Conservation (phyloP, 1,140 invertebrate genomes). For the Bombus impatiens region DNA sequence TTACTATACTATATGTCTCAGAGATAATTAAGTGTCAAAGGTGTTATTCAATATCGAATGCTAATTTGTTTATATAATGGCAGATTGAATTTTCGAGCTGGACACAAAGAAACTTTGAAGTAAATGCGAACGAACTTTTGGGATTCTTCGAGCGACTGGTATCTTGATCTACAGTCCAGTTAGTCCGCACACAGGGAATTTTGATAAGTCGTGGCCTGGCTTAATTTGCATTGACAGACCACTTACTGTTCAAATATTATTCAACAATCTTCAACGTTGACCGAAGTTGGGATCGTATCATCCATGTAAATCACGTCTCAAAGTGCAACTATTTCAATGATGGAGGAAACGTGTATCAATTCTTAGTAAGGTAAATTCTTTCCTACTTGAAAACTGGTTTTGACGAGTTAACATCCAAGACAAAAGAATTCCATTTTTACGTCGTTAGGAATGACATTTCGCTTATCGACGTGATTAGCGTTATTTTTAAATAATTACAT, state of each 20-base stretch:
- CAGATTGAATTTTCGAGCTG: background rate
- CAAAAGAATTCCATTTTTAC: background rate
- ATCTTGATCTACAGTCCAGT: conserved; percentile 15
- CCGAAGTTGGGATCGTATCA: background rate
- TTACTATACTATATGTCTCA: background rate
- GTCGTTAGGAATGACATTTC: background rate
- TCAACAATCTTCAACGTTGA: background rate
- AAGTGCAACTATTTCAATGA: conserved; percentile 22
- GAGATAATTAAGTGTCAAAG: background rate
- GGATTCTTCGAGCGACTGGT: background rate
- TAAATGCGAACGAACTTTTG: background rate
- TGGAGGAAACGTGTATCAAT: background rate
- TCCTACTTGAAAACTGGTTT: background rate
- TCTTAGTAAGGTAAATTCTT: background rate
- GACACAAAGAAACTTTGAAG: background rate
- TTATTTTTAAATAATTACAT: background rate
- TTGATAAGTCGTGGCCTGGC: conserved; percentile 5
- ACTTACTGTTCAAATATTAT: conserved; percentile 9
- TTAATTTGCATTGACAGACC: conserved; percentile 1
- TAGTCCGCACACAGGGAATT: conserved; percentile 21
- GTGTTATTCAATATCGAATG: background rate
- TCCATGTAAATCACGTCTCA: conserved; percentile 10
- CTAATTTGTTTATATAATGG: background rate
- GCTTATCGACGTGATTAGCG: background rate
- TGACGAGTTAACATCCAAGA: background rate